Percentiles rank a stretch among this genome's conserved stretches.
These are phyloP conservation scores for Xiphorhynchus erythropygius DNA, from an alignment of 2,797 vertebrate species.

Conservation along the genomic window DNA sequence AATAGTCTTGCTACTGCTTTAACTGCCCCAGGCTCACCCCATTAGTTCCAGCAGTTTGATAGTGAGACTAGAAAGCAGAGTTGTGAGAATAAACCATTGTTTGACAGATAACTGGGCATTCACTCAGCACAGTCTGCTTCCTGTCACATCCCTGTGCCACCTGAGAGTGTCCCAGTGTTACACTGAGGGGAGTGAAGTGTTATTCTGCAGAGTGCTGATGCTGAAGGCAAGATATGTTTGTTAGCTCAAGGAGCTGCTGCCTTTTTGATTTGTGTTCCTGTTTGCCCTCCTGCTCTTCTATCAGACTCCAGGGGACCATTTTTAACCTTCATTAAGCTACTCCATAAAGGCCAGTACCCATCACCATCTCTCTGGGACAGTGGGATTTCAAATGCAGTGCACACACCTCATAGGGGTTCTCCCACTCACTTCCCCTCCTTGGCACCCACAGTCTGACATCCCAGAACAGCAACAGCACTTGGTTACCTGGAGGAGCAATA, in stretches of 20 bases:
- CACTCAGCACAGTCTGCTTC: background rate
- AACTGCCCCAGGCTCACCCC: constrained; percentile 28
- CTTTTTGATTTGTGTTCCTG: background rate
- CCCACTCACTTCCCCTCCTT: background rate
- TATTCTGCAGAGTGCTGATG: background rate
- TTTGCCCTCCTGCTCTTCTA: background rate
- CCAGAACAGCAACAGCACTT: background rate
- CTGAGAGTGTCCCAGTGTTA: background rate
- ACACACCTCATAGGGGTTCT: background rate
- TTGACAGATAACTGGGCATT: background rate
- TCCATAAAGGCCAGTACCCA: background rate
- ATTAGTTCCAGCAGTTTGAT: constrained; percentile 35
- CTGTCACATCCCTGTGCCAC: background rate
- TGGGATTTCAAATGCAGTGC: background rate
- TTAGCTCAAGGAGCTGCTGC: background rate
- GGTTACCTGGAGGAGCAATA: background rate
- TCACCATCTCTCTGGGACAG: background rate
- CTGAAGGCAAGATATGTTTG: background rate
- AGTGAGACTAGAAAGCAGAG: constrained; percentile 2
- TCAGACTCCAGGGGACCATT: constrained; percentile 1
- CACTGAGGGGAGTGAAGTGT: background rate
- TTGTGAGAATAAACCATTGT: background rate
- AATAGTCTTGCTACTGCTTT: constrained; percentile 44
- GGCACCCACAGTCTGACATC: background rate
- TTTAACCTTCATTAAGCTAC: background rate